Evolutionary conservation across 2,888 invertebrate genomes (phyloP), one percentile per base, ranked within the genome.

Genomic region (Fragum sueziense): DNA sequence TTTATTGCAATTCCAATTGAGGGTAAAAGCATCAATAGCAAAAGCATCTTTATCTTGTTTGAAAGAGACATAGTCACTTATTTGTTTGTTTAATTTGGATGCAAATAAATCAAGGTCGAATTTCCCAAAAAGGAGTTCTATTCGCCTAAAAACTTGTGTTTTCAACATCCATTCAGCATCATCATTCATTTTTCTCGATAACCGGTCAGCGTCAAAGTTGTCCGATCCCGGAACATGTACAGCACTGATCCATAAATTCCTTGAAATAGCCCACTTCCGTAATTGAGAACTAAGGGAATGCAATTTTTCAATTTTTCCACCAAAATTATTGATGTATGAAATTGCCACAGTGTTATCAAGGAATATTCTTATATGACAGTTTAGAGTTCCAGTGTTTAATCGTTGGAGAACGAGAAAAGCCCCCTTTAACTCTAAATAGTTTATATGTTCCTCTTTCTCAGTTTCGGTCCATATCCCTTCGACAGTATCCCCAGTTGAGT

Each of bases 101-200:
- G 62, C 62, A 62, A 62, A 62, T 27, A 62, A 33, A 22, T 62
- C 62, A 33, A 62, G 29, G 14, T 62, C 14, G 17, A 62, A 25
- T 20, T 62, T 9, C 17, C 62, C 62, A 31, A 62, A 33, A 14
- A 62, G 11, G 62, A 7, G 1, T 7, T 62, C 33, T 62, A 31
- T 62, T n/a, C n/a, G n/a, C n/a, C n/a, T n/a, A n/a, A 57, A 57
- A 25, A 31, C n/a, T 33, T 33, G 31, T n/a, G 62, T 31, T 33
- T 62, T 62, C 17, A 62, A 33, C 62, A 62, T 62, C 62, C 62
- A 62, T 22, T 62, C 62, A n/a, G 34, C 34, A 34, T 62, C 62
- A n/a, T 11, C 62, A 62, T 62, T 62, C 11, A 62, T 6, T 14
- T 62, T 61, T 3, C 61, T 6, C 9, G 25, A 25, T 7, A 61